A percentile compares a stretch with the other conserved stretches of the same genome.
These are phyloP conservation scores for Drosophila borborema DNA, from an alignment of 2,888 invertebrate genomes.

Conservation along the genomic window DNA sequence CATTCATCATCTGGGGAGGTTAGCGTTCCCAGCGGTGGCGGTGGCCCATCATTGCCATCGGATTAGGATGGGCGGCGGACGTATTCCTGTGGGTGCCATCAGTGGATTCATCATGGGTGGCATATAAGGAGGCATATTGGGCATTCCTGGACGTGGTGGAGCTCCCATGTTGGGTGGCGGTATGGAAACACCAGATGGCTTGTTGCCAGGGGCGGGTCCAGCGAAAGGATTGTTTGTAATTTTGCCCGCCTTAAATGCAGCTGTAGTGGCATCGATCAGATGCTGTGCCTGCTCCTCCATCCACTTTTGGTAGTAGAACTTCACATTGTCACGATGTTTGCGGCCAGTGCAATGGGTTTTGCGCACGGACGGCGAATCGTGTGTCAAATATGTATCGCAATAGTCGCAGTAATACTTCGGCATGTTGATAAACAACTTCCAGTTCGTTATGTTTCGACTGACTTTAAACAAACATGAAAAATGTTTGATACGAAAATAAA, in stretches of 20 bases:
- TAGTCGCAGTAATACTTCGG: conserved; percentile 99
- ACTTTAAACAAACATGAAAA: conserved; percentile 13
- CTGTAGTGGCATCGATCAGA: conserved; percentile 98
- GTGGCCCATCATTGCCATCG: conserved; percentile 91
- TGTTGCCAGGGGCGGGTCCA: conserved; percentile 85
- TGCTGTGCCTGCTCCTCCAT: conserved; percentile 99
- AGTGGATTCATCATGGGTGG: conserved; percentile 91
- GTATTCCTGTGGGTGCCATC: conserved; percentile 85
- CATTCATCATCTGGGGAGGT: conserved; percentile 90
- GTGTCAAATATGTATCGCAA: conserved; percentile 99
- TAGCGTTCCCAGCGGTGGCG: conserved; percentile 90
- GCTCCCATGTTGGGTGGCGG: conserved; percentile 90
- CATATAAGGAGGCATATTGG: conserved; percentile 88
- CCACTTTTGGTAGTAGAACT: conserved; percentile 99
- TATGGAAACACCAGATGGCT: conserved; percentile 90
- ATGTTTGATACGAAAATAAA: not conserved
- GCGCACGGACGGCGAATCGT: conserved; percentile 99
- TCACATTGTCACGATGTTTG: conserved; percentile 99
- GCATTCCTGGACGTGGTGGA: conserved; percentile 88
- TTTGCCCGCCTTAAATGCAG: conserved; percentile 98
- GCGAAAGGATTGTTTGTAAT: conserved; percentile 96
- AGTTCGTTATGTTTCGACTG: not conserved
- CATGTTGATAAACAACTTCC: conserved; percentile 86
- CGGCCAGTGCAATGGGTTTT: conserved; percentile 99
- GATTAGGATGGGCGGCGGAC: conserved; percentile 91